Evolutionary conservation across 2,113 vertebrate genomes (phyloP), one percentile per base, ranked within the genome.

Genomic region (Cercocebus atys): DNA sequence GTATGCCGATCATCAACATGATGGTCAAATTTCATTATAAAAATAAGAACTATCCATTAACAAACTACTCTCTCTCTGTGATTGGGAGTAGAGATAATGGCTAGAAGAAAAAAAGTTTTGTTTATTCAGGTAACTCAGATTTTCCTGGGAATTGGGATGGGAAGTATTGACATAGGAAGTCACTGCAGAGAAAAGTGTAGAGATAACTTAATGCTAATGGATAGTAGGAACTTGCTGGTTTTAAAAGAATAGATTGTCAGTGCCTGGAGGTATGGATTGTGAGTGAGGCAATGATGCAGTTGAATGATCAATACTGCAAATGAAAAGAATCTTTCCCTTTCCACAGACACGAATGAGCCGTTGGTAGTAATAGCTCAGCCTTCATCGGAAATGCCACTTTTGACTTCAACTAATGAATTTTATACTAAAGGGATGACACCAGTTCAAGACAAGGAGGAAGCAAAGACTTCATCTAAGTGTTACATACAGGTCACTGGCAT

Each of bases 401-500:
- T 98, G 97, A 59, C 89, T 88, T 91, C 97, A 87, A 35, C 80
- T n/a, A 97, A 94, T 85, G 98, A 98, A 80, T 81, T 80, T 43
- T 86, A 85, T 79, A 32, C 95, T 93, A 98, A 95, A 95, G n/a
- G 90, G 92, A 93, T 70, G 59, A 93, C 96, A 1, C 76, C 94
- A 6, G 18, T 91, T 85, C 97, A 85, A 43, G 89, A 96, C 27
- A 98, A 94, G 5, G 96, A 97, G 25, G 98, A 98, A 18, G 12
- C 79, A 86, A 99, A 98, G 68, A 94, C 80, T 2, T 90, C 98
- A 32, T 99, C 99, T 0, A 99, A 99, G 97, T 99, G 99, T 98
- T 99, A 98, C 3, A 99, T 99, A 82, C 99, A 99, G 91, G 99
- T 99, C 2, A 99, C 99, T 16, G 99, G 99, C 25, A 99, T 99